A percentile compares a stretch with the other conserved stretches of the same genome.
Evolutionary conservation across 1,140 invertebrate species (phyloP).

Genomic region (Meteorus sp.): DNA sequence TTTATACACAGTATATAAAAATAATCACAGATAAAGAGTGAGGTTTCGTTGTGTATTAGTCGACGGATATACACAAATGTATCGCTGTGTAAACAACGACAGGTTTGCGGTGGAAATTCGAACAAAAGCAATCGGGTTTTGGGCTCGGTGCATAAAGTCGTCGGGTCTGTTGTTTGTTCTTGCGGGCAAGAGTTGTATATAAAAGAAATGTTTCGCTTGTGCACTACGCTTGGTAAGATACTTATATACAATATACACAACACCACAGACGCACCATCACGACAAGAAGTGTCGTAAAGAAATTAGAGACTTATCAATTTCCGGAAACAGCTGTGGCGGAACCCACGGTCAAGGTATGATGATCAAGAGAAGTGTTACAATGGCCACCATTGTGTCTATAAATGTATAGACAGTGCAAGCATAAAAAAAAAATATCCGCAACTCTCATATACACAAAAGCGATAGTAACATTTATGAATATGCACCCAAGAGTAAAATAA

Average conservation of each 20-base stretch:
- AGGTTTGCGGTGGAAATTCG: constrained; percentile 29
- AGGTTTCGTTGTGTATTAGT: no score
- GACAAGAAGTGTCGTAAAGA: constrained; percentile 41
- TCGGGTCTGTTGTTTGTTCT: neutral
- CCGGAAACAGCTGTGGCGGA: constrained; percentile 46
- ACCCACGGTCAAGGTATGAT: constrained; percentile 29
- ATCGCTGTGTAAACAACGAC: constrained; percentile 28
- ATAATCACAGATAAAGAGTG: neutral
- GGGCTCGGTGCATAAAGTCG: neutral
- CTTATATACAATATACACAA: constrained; percentile 20
- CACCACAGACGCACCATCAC: no score
- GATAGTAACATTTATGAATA: no score
- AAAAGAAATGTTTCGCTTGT: constrained; percentile 14
- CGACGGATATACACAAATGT: constrained; percentile 13
- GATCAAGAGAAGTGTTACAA: constrained; percentile 35
- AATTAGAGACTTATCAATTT: constrained; percentile 52
- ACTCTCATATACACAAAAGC: no score
- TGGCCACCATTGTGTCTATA: constrained; percentile 35
- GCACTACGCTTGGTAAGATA: constrained; percentile 27
- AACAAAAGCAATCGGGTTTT: constrained; percentile 29
- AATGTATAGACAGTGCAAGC: no score
- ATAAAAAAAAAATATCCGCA: no score
- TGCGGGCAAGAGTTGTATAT: neutral
- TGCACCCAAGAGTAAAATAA: no score
- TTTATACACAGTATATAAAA: no score